Percentiles rank a stretch among this genome's conserved stretches.
Evolutionary conservation across 2,113 vertebrate species (phyloP).

Genomic region (pig (Sus scrofa)): T2T-Sscrofa CM000812.6:252582001-252582500

Average conservation of each 20-base stretch:
- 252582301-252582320: conserved; percentile 35
- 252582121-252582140: conserved; percentile 39
- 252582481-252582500: conserved; percentile 1
- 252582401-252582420: conserved; percentile 26
- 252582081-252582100: conserved; percentile 48
- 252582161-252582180: conserved; percentile 19
- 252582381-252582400: background rate
- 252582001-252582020: no score
- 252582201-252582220: conserved; percentile 3
- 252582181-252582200: conserved; percentile 38
- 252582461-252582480: background rate
- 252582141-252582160: conserved; percentile 45
- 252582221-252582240: conserved; percentile 58
- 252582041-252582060: no score
- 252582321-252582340: conserved; percentile 46
- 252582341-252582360: background rate
- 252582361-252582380: background rate
- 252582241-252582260: conserved; percentile 11
- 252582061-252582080: no score
- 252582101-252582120: conserved; percentile 55
- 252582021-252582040: no score
- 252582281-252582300: conserved; percentile 47
- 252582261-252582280: conserved; percentile 46
- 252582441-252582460: background rate
- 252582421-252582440: background rate